Conservation (phyloP, 2,113 vertebrate genomes). For the Triplophysa dalaica region DNA sequence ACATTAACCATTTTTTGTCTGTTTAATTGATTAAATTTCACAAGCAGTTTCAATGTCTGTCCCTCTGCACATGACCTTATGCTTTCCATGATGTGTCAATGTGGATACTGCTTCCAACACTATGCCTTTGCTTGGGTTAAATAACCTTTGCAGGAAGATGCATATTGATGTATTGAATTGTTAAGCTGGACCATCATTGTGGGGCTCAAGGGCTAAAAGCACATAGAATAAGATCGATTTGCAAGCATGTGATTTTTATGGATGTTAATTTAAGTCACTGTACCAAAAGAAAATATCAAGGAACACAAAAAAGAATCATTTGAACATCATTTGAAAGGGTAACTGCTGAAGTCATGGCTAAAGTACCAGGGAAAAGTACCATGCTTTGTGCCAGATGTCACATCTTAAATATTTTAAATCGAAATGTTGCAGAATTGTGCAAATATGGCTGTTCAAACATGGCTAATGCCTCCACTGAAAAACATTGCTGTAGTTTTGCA, state of each 20-base stretch:
- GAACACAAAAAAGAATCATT: too few relatives aligned
- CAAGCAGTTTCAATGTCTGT: background rate
- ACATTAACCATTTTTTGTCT: too few relatives aligned
- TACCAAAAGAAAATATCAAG: background rate
- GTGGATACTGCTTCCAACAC: conserved; percentile 33
- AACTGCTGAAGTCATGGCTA: too few relatives aligned
- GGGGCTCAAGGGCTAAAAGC: conserved; percentile 50
- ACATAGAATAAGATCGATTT: conserved; percentile 53
- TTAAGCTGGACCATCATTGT: conserved; percentile 56
- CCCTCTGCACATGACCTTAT: conserved; percentile 9
- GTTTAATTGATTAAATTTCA: background rate
- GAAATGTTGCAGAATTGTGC: too few relatives aligned
- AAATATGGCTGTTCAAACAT: too few relatives aligned
- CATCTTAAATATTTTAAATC: too few relatives aligned
- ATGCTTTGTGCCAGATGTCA: too few relatives aligned
- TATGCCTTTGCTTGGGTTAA: conserved; percentile 44
- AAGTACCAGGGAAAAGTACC: too few relatives aligned
- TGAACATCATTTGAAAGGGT: background rate
- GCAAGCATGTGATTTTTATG: conserved; percentile 42
- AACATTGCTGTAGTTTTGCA: too few relatives aligned
- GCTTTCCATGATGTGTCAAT: conserved; percentile 28
- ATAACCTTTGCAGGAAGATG: conserved; percentile 38
- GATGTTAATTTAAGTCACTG: background rate
- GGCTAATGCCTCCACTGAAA: too few relatives aligned
- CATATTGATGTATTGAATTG: conserved; percentile 55